Conservation (phyloP, 2,888 invertebrate genomes). For the Lissocephala sabroskyi region DNA sequence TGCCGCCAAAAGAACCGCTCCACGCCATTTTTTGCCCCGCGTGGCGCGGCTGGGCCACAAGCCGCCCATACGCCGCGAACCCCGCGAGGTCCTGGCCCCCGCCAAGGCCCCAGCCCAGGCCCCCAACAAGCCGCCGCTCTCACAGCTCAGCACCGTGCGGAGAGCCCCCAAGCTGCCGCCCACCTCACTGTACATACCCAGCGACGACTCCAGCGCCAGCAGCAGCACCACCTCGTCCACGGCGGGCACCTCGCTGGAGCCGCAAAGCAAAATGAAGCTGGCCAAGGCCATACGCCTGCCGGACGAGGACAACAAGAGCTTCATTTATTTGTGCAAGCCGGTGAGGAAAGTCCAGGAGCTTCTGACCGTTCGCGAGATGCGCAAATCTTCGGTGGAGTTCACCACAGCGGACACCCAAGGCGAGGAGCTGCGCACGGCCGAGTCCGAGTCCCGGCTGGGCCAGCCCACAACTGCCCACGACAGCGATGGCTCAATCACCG, state of each 20-base stretch:
- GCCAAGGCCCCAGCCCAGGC: background rate
- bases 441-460: background rate
- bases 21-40: constrained; percentile 31
- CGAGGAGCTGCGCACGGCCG: background rate
- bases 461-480: background rate
- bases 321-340: constrained; percentile 43
- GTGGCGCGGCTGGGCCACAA: constrained; percentile 15
- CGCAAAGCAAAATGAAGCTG: constrained; percentile 13
- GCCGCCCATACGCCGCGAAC: too few relatives aligned
- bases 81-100: background rate
- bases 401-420: background rate
- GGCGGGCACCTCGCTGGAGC: background rate
- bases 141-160: background rate
- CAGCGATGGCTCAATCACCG: constrained; percentile 1
- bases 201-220: background rate
- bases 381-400: constrained; percentile 23
- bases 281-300: constrained; percentile 18
- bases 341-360: constrained; percentile 34
- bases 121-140: background rate
- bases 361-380: constrained; percentile 34
- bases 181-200: too few relatives aligned
- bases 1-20: background rate
- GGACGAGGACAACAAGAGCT: constrained; percentile 36
- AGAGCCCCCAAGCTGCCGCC: too few relatives aligned
- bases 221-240: constrained; percentile 2